Evolutionary conservation across 2,888 invertebrate genomes (phyloP).

Genomic region (Dastarcus helophoroides): DNA sequence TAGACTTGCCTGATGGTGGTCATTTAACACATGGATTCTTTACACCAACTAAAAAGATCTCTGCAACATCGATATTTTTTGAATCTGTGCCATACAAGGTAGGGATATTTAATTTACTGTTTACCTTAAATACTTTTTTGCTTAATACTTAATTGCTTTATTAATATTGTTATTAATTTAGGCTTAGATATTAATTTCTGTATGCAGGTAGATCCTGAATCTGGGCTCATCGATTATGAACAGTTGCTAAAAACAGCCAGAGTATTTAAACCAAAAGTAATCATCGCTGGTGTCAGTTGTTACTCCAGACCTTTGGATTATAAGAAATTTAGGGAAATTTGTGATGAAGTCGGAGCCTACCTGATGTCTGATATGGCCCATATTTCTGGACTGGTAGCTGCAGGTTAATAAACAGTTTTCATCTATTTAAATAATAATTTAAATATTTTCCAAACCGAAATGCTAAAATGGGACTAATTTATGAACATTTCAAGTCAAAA

Average conservation of each 20-base stretch:
- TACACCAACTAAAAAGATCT: slow-evolving; percentile 81
- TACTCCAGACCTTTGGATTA: slow-evolving; percentile 91
- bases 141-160: no score
- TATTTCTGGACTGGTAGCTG: slow-evolving; percentile 83
- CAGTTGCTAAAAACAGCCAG: slow-evolving; percentile 67
- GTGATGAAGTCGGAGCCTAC: slow-evolving; percentile 73
- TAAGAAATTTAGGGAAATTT: slow-evolving; percentile 72
- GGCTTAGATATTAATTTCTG: slow-evolving; percentile 2
- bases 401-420: no score
- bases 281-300: slow-evolving; percentile 90
- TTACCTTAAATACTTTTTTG: slow-evolving; percentile 2
- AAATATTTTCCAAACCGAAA: no score
- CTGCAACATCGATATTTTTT: slow-evolving; percentile 94
- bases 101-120: slow-evolving; percentile 7
- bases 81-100: slow-evolving; percentile 98
- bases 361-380: slow-evolving; percentile 95
- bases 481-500: no score
- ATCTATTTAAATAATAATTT: no score
- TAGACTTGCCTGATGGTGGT: slow-evolving; percentile 94
- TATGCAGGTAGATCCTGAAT: slow-evolving; percentile 52
- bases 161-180: no score
- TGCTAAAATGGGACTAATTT: no score
- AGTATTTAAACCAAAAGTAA: slow-evolving; percentile 82
- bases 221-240: slow-evolving; percentile 90
- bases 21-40: slow-evolving; percentile 91